phyloP scores from a whole-genome alignment of 1,140 invertebrate genomes.

The Hylyphantes graminicola region DNA sequence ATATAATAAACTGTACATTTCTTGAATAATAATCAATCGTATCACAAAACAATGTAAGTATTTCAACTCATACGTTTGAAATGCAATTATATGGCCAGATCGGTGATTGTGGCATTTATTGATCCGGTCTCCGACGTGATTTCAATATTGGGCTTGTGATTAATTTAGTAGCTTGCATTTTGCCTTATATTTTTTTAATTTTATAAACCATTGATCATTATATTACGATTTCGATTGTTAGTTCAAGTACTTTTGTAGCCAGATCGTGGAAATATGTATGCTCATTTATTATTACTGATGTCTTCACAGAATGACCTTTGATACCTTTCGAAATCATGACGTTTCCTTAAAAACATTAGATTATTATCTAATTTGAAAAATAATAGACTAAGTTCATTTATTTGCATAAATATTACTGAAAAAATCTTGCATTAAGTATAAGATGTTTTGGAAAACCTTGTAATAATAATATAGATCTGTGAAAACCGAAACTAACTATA shows the following conservation, averaged over 20 bases:
- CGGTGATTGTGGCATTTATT: not conserved
- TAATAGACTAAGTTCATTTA: no score
- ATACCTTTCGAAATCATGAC: no score
- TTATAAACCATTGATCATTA: not conserved
- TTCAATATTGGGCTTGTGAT: constrained; percentile 32
- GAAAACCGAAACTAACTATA: no score
- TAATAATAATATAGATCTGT: no score
- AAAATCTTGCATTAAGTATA: no score
- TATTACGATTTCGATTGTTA: not conserved
- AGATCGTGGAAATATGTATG: no score
- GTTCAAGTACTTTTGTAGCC: not conserved
- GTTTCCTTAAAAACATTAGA: no score
- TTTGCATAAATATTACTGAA: no score
- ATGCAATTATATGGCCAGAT: not conserved
- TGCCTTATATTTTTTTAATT: not conserved
- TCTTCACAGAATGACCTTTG: no score
- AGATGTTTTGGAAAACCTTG: no score
- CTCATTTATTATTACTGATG: no score
- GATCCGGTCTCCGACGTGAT: constrained; percentile 1
- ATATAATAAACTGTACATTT: not conserved
- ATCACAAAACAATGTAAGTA: constrained; percentile 38
- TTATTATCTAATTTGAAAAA: no score
- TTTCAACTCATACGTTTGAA: not conserved
- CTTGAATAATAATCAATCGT: constrained; percentile 6
- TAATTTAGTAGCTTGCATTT: constrained; percentile 38